Percentiles rank a stretch among this genome's conserved stretches.
Evolutionary conservation across 1,140 invertebrate species (phyloP).

Genomic region (Euglossa dilemma): DNA sequence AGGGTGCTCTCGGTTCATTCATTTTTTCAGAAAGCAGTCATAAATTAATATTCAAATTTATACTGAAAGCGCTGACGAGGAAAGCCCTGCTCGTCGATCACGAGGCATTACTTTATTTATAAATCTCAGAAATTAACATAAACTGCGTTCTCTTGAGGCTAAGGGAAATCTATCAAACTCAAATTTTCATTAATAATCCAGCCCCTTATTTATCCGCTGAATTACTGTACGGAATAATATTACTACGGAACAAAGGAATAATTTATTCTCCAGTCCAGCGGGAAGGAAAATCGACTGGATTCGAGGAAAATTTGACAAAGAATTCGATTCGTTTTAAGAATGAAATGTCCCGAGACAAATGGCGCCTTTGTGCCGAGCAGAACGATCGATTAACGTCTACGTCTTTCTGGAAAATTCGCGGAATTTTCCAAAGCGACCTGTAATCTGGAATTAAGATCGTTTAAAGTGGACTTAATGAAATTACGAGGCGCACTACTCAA

Average conservation of each 20-base stretch:
- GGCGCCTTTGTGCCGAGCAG: not conserved
- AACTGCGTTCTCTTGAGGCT: not conserved
- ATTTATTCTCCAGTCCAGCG: not conserved
- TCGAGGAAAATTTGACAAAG: not conserved
- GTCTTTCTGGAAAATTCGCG: slow-evolving; percentile 27
- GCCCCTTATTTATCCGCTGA: not conserved
- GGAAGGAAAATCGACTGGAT: not conserved
- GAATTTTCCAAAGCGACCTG: slow-evolving; percentile 40
- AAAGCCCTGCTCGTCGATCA: slow-evolving; percentile 27
- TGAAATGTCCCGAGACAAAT: not conserved
- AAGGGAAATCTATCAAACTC: not conserved
- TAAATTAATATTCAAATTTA: slow-evolving; percentile 49
- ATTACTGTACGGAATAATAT: not conserved
- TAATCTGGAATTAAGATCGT: slow-evolving; percentile 55
- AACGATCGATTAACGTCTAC: slow-evolving; percentile 31
- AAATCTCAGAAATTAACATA: slow-evolving; percentile 9
- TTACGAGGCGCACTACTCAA: slow-evolving; percentile 57
- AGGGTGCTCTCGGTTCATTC: slow-evolving; percentile 14
- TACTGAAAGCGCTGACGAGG: slow-evolving; percentile 23
- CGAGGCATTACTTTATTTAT: slow-evolving; percentile 38
- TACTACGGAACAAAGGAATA: not conserved
- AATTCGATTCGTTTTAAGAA: not conserved
- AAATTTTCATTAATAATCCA: slow-evolving; percentile 7
- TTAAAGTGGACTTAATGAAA: slow-evolving; percentile 62
- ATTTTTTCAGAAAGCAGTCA: slow-evolving; percentile 32